A percentile compares a stretch with the other conserved stretches of the same genome.
These are phyloP conservation scores for Cryptocephalus primarius DNA, from an alignment of 2,888 invertebrate species.

Conservation along the genomic window DNA sequence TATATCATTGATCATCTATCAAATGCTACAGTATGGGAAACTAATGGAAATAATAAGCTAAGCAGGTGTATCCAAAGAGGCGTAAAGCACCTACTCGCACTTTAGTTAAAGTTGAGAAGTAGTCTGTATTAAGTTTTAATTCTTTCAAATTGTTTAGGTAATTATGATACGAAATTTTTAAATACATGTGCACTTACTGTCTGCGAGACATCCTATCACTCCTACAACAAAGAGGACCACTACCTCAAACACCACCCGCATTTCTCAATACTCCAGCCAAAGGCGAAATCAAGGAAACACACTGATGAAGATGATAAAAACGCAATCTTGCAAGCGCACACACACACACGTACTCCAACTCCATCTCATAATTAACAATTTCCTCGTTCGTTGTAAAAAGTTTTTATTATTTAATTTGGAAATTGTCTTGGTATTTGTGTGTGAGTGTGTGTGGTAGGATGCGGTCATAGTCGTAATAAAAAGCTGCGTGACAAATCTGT, in stretches of 20 bases:
- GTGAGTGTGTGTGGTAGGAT: conserved; percentile 4
- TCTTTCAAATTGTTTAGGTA: neutral
- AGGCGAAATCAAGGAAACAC: too few relatives aligned
- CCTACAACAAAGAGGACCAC: conserved; percentile 2
- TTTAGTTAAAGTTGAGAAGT: too few relatives aligned
- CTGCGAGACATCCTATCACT: conserved; percentile 5
- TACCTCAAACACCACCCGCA: conserved; percentile 7
- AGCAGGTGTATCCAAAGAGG: too few relatives aligned
- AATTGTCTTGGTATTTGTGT: conserved; percentile 7
- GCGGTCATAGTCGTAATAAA: conserved; percentile 5
- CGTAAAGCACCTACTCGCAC: too few relatives aligned
- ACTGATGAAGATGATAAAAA: too few relatives aligned
- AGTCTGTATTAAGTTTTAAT: too few relatives aligned
- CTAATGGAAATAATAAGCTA: too few relatives aligned
- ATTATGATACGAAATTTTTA: neutral
- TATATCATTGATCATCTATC: too few relatives aligned
- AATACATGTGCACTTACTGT: conserved; percentile 10
- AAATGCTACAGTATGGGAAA: too few relatives aligned
- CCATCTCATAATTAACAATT: conserved; percentile 16
- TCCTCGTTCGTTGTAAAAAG: conserved; percentile 13
- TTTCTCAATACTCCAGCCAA: conserved; percentile 1
- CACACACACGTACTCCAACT: too few relatives aligned
- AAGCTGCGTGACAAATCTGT: too few relatives aligned
- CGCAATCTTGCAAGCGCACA: conserved; percentile 2
- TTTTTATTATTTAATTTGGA: conserved; percentile 18